Evolutionary conservation across 1,140 invertebrate species (phyloP).

Genomic region (Bombus polaris): DNA sequence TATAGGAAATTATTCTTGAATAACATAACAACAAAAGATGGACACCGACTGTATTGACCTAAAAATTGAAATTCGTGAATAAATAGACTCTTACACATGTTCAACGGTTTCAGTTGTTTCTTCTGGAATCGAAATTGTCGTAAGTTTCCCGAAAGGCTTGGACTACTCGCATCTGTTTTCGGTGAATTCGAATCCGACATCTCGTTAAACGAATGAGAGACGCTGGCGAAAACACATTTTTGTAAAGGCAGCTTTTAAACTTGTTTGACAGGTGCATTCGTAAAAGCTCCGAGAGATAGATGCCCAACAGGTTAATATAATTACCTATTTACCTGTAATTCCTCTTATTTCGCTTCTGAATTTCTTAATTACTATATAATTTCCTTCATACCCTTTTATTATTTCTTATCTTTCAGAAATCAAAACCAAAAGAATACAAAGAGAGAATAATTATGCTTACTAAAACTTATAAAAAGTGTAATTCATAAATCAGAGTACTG

Average conservation of each 20-base stretch:
- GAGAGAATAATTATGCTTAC: background rate
- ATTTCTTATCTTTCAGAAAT: background rate
- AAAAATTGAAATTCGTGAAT: background rate
- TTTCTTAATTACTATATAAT: conserved; percentile 4
- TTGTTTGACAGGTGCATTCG: conserved; percentile 63
- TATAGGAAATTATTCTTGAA: background rate
- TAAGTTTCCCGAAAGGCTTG: conserved; percentile 70
- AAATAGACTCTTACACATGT: conserved; percentile 75
- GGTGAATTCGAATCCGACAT: conserved; percentile 77
- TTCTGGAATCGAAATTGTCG: conserved; percentile 79
- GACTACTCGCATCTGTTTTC: conserved; percentile 70
- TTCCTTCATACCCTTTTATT: background rate
- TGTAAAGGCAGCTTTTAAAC: conserved; percentile 53
- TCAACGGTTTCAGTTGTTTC: conserved; percentile 71
- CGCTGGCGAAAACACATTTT: conserved; percentile 60
- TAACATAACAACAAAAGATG: conserved; percentile 31
- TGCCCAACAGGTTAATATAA: conserved; percentile 41
- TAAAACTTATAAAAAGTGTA: background rate
- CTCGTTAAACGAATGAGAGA: conserved; percentile 63
- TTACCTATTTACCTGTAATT: conserved; percentile 28
- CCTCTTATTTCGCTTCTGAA: background rate
- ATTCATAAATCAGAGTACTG: background rate
- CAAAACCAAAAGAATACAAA: background rate
- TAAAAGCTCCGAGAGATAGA: conserved; percentile 39
- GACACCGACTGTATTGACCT: conserved; percentile 18